Evolutionary conservation across 2,888 invertebrate species (phyloP).

Genomic region (Andrena praecox): DNA sequence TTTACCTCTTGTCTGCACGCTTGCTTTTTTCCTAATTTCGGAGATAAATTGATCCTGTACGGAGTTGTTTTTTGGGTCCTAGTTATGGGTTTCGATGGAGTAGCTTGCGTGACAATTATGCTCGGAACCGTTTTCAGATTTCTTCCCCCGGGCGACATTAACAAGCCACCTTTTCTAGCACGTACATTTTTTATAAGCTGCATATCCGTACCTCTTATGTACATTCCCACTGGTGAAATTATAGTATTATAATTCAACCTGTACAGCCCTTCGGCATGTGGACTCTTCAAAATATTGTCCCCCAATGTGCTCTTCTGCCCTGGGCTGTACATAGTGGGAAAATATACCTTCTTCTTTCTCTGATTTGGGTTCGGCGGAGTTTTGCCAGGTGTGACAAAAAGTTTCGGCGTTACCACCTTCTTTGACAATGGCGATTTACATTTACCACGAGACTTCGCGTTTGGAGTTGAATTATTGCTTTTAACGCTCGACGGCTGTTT

Average conservation of each 20-base stretch:
- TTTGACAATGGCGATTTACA: constrained; percentile 15
- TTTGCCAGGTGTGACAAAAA: constrained; percentile 77
- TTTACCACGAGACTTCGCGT: neutral
- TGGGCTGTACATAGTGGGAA: constrained; percentile 41
- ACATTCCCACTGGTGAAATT: constrained; percentile 78
- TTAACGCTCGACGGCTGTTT: neutral
- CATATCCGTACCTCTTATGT: constrained; percentile 77
- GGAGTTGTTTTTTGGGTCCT: neutral
- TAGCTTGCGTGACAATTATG: constrained; percentile 11
- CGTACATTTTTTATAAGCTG: constrained; percentile 75
- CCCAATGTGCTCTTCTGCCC: constrained; percentile 7
- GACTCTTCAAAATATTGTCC: constrained; percentile 58
- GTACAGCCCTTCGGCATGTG: constrained; percentile 61
- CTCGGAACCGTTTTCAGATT: neutral
- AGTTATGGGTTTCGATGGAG: neutral
- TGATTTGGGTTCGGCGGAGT: constrained; percentile 24
- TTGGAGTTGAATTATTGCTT: neutral
- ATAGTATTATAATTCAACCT: constrained; percentile 73
- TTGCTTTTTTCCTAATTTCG: constrained; percentile 12
- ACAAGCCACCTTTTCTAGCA: constrained; percentile 45
- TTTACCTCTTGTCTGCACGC: constrained; percentile 10
- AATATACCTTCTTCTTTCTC: constrained; percentile 66
- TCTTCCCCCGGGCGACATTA: constrained; percentile 29
- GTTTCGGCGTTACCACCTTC: constrained; percentile 28
- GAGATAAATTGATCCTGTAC: constrained; percentile 38